Percentiles rank a stretch among this genome's conserved stretches.
phyloP scores from a whole-genome alignment of 2,888 invertebrate genomes.

The Apeira syringaria region DNA sequence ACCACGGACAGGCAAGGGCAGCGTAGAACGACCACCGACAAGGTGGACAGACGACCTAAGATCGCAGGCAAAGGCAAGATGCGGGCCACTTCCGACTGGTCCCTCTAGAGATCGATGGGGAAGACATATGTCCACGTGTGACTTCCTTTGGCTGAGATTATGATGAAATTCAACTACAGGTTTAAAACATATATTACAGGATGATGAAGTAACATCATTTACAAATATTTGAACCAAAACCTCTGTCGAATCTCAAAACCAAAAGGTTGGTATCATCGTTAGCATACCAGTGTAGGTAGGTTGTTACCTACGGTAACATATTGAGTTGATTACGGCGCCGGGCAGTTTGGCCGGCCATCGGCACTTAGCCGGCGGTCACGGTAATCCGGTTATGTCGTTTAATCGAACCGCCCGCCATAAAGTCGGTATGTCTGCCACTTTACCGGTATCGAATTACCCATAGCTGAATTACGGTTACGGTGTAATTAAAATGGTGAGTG shows the following conservation, averaged over 20 bases:
- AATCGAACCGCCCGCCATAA: constrained; percentile 63
- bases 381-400: constrained; percentile 71
- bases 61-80: no score
- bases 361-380: constrained; percentile 69
- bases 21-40: no score
- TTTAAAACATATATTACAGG: no score
- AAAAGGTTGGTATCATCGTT: constrained; percentile 11
- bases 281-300: constrained; percentile 6
- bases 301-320: constrained; percentile 20
- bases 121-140: no score
- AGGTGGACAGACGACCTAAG: no score
- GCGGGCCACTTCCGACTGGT: no score
- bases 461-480: constrained; percentile 17
- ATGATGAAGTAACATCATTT: no score
- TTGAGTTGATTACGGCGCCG: constrained; percentile 46
- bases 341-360: constrained; percentile 51
- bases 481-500: constrained; percentile 17
- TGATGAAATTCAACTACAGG: no score
- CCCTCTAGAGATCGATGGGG: no score
- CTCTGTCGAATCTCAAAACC: constrained; percentile 8
- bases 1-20: no score
- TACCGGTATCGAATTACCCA: constrained; percentile 35
- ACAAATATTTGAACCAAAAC: no score
- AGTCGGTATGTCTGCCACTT: constrained; percentile 50
- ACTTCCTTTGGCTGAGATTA: no score